Evolutionary conservation across 2,113 vertebrate species (phyloP).

Genomic region (Labeo rohita): DNA sequence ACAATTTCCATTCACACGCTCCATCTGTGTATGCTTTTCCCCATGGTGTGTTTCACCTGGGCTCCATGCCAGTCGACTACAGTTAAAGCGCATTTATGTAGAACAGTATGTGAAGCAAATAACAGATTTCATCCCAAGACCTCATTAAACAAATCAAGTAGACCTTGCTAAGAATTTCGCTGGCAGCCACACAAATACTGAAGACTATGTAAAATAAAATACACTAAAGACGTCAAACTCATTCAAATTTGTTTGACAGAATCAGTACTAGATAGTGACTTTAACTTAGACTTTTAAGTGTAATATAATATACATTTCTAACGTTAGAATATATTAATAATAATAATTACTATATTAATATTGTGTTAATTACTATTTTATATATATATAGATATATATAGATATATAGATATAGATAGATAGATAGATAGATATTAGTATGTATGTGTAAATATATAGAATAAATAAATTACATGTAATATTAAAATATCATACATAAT

Average conservation of each 20-base stretch:
- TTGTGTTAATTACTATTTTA: no score
- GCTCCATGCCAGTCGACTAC: slow-evolving; percentile 41
- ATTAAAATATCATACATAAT: no score
- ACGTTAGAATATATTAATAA: no score
- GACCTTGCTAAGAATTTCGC: neutral
- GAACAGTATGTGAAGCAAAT: neutral
- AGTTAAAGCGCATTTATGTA: slow-evolving; percentile 45
- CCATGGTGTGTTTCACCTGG: neutral
- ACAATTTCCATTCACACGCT: slow-evolving; percentile 19
- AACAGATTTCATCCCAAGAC: neutral
- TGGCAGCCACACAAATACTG: neutral
- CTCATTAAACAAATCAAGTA: slow-evolving; percentile 16
- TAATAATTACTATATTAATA: no score
- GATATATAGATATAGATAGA: no score
- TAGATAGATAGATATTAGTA: no score
- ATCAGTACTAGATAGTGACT: neutral
- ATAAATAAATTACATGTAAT: no score
- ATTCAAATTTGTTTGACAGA: neutral
- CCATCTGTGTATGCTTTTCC: slow-evolving; percentile 28
- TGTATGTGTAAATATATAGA: no score
- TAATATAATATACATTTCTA: no score
- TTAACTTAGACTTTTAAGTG: no score
- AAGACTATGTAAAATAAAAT: neutral
- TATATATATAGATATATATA: no score
- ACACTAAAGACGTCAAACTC: neutral